phyloP scores from a whole-genome alignment of 2,797 vertebrate species.

The Mormyrus proboscirostris region DNA sequence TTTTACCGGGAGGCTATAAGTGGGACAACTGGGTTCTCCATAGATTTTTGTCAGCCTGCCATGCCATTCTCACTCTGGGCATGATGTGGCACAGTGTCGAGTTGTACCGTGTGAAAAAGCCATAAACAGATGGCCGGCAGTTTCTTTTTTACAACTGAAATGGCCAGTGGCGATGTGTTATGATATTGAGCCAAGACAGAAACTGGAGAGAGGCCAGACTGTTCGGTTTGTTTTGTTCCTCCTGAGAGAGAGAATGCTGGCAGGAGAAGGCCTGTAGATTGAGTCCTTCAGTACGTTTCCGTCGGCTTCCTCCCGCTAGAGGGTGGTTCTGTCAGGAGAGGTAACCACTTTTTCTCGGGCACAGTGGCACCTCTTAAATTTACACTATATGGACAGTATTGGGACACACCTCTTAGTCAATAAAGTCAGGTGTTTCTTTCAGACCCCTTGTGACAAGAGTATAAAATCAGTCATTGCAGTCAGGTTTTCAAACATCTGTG shows the following conservation, averaged over 20 bases:
- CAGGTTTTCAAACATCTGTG: not conserved
- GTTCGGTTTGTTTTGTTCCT: not conserved
- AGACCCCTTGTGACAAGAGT: not conserved
- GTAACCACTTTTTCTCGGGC: not conserved
- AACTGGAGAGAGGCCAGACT: constrained; percentile 8
- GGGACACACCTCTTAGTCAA: not conserved
- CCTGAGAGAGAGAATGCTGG: not conserved
- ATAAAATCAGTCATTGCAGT: not conserved
- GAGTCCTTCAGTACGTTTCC: not conserved
- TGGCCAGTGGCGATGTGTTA: not conserved
- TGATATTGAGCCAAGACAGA: not conserved
- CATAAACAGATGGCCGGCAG: not conserved
- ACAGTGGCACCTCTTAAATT: not conserved
- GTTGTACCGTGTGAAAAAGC: not conserved
- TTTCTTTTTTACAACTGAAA: not conserved
- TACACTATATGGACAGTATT: not conserved
- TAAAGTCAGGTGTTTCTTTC: not conserved
- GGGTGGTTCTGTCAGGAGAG: not conserved
- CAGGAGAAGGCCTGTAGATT: not conserved
- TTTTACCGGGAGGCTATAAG: not conserved
- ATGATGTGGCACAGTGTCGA: not conserved
- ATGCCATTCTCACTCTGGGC: not conserved
- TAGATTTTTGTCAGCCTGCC: not conserved
- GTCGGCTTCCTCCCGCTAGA: not conserved
- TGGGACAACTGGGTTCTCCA: not conserved